phyloP scores from a whole-genome alignment of 2,888 invertebrate species.

The Drosophila affinis region DNA sequence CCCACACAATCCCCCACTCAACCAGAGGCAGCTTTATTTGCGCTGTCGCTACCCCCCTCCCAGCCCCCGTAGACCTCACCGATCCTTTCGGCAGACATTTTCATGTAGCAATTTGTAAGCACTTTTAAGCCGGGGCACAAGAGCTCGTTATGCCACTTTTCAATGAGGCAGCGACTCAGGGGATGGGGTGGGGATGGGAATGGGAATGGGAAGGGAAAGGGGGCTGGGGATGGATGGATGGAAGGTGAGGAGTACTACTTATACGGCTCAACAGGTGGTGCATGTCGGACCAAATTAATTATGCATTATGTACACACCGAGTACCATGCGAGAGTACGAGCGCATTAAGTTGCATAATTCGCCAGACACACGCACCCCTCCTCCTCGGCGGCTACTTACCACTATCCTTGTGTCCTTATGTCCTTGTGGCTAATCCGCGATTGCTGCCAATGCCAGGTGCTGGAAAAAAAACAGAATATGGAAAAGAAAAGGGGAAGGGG shows the following conservation, averaged over 20 bases:
- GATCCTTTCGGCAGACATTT: constrained; percentile 45
- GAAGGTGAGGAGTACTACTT: constrained; percentile 15
- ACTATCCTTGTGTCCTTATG: constrained; percentile 17
- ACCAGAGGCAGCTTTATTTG: background rate
- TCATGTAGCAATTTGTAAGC: constrained; percentile 79
- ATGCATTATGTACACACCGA: constrained; percentile 71
- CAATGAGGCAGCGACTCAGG: constrained; percentile 56
- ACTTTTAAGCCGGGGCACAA: constrained; percentile 75
- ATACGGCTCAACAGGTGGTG: constrained; percentile 71
- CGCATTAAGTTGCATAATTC: constrained; percentile 78
- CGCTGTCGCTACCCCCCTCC: background rate
- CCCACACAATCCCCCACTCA: constrained; percentile 3
- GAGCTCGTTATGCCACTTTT: constrained; percentile 79
- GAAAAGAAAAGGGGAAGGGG: background rate
- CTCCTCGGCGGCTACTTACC: constrained; percentile 49
- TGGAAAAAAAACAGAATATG: constrained; percentile 3
- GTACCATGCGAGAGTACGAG: constrained; percentile 46
- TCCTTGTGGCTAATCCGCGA: constrained; percentile 31
- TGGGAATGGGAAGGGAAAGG: background rate
- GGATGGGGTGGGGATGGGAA: background rate
- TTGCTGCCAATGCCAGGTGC: constrained; percentile 13
- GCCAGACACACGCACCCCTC: constrained; percentile 22
- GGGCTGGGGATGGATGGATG: background rate
- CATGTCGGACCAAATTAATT: constrained; percentile 77
- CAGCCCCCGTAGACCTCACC: background rate